Evolutionary conservation across 2,888 invertebrate genomes (phyloP), one percentile per base, ranked within the genome.

Genomic region (Congeria kusceri): DNA sequence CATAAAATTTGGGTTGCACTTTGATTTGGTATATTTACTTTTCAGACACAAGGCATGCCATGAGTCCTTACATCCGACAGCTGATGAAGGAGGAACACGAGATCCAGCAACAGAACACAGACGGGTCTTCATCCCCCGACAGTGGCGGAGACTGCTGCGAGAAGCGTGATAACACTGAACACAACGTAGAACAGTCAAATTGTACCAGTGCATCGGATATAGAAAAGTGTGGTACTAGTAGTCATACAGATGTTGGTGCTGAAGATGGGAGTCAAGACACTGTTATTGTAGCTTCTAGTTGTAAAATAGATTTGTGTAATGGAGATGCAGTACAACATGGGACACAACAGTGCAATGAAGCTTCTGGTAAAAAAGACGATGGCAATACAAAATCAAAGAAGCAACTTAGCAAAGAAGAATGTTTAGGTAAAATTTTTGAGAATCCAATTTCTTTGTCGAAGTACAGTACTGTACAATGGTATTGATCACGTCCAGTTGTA

Each of bases 31-130:
- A n/a, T n/a, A n/a, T n/a, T n/a, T n/a, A n/a, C n/a, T n/a, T 78
- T 88, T 69, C 83, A 92, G 92, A 91, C 32, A 87, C 84, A 23
- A 88, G 90, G 23, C 73, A 80, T 61, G 77, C 89, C n/a, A 80
- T 87, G 46, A 92, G 92, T 85, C 87, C 91, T 15, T 92, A 91
- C 70, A 86, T 92, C 64, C 84, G 88, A 39, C 88, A 92, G 63
- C 79, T 93, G 61, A 92, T 92, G 92, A 84, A 89, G 61, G 90
- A 91, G 70, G 88, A 91, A 67, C 77, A 84, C 56, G 67, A 87
- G n/a, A 69, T 39, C 39, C 39, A 39, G 15, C 39, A 39, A 9
- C 39, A 13, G 39, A 39, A 39, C 39, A 39, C 3, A 1, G 39
- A 39, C 3, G 5, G 9, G 1, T 5, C 39, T 39, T 11, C 11